Conservation (phyloP, 2,113 vertebrate genomes). For the Megaceryle torquata region DNA sequence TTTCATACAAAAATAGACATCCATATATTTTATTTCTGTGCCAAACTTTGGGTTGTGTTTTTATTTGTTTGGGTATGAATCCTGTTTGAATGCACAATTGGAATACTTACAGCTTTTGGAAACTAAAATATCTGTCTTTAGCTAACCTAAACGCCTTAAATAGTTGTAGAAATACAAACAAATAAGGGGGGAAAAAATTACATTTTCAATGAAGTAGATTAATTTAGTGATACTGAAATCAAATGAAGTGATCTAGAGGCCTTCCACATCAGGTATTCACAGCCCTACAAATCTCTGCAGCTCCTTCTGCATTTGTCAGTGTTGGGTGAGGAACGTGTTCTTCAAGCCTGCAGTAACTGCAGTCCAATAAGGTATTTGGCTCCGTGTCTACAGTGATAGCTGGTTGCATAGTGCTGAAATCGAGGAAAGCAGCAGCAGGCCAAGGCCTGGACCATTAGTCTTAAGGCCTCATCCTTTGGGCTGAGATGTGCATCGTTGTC, state of each 20-base stretch:
- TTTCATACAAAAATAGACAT: conserved; percentile 74
- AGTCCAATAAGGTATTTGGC: background rate
- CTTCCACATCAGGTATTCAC: background rate
- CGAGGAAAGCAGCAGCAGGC: background rate
- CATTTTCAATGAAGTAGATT: background rate
- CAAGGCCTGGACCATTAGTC: background rate
- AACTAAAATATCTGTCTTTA: background rate
- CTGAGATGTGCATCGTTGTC: fast-evolving
- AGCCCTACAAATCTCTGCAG: fast-evolving
- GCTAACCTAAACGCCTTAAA: conserved; percentile 2
- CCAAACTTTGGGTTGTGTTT: background rate
- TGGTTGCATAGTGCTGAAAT: background rate
- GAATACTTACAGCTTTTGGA: background rate
- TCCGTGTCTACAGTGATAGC: fast-evolving
- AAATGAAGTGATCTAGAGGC: background rate
- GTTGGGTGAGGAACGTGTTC: background rate
- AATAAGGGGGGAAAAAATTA: background rate
- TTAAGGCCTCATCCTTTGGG: background rate
- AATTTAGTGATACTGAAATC: background rate
- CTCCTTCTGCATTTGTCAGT: background rate
- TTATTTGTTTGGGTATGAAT: background rate
- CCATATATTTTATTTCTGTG: conserved; percentile 11
- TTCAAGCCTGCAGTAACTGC: background rate
- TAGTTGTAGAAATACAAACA: background rate
- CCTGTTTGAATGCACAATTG: background rate